Base-by-base conservation (phyloP, 2,113 vertebrate genomes). In the Todiramphus chloris region DNA sequence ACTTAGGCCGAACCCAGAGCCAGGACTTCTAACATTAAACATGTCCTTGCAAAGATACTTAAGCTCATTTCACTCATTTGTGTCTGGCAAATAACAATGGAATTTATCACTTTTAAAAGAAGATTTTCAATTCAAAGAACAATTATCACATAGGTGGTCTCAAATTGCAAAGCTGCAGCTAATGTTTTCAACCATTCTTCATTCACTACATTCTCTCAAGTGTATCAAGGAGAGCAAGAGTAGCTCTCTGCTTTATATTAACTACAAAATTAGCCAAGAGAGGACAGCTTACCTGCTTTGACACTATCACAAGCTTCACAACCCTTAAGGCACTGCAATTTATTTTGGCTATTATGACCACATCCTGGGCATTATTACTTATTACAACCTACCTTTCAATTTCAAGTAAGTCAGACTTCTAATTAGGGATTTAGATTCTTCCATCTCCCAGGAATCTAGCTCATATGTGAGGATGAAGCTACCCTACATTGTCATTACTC, bases 281-380 rank as follows among this genome's bases (percentile, higher is more conserved):
- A 69, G 56, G 58, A 81, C 28, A 90, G 79, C 39, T 75, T n/a
- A 62, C 15, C 74, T 95, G 56, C 83, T 87, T n/a, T 69, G 44
- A 84, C 77, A 76, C 62, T 78, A 79, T 53, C 92, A 30, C 48
- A 60, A 72, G 62, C 62, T 81, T 17, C 60, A 39, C 25, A 58
- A 2, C 62, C 37, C 81, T 83, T 70, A 41, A 53, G 50, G 69
- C 78, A 48, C 3, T 66, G 51, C 10, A 16, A 59, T 51, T 75
- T 70, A 25, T 82, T 92, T 43, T 79, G 55, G 24, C 39, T 70
- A 9, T 80, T 93, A 68, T 60, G 73, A 94, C 48, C 8, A 2
- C 58, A 44, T 30, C 48, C 63, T 82, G 90, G 88, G 30, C 59
- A 63, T 74, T 14, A 28, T 5, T 10, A 33, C 53, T 74, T 46